Evolutionary conservation across 2,888 invertebrate genomes (phyloP).

Genomic region (Microctonus brassicae): DNA sequence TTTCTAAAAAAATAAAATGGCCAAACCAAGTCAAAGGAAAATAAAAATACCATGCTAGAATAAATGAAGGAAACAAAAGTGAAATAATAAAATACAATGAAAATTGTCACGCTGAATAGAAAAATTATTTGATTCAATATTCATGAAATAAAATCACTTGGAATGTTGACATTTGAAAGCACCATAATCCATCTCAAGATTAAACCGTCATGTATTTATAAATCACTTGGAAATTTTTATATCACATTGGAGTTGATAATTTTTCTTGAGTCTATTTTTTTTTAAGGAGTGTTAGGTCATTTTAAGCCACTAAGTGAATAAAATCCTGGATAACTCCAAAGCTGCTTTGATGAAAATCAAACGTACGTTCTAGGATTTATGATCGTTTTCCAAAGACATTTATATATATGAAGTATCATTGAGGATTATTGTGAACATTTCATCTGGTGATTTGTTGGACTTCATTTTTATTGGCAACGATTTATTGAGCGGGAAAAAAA

Average conservation of each 20-base stretch:
- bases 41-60: background rate
- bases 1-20: background rate
- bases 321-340: background rate
- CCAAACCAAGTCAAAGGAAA: background rate
- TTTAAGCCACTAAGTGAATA: background rate
- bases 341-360: background rate
- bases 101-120: background rate
- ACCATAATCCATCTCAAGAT: background rate
- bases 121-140: conserved; percentile 41
- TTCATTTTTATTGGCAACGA: background rate
- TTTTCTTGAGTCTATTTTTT: background rate
- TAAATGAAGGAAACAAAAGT: background rate
- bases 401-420: background rate
- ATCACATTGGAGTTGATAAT: background rate
- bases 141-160: conserved; percentile 35
- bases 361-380: background rate
- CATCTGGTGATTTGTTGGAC: background rate
- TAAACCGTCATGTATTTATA: background rate
- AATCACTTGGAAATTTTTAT: background rate
- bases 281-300: background rate
- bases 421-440: background rate
- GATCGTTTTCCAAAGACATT: background rate
- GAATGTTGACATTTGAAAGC: background rate
- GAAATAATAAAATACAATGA: background rate
- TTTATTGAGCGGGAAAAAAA: too few species aligned